Evolutionary conservation across 2,113 vertebrate genomes (phyloP), one percentile per base, ranked within the genome.

Genomic region (Montifringilla adamsi): DNA sequence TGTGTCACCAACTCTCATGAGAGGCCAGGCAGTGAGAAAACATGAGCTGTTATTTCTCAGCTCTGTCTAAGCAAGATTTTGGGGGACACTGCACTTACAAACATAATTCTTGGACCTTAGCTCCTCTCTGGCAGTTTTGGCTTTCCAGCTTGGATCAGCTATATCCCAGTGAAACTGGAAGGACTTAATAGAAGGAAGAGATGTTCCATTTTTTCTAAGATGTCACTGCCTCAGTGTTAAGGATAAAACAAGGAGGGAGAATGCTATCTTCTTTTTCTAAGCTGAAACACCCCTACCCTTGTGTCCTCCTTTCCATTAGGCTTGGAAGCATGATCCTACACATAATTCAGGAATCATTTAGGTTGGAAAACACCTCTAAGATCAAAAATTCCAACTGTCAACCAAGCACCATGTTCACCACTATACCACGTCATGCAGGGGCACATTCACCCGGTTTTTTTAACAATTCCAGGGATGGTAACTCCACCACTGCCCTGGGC

Each of bases 261-360:
- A 73, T 5, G 2, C 15, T 16, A 1, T 49, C 16, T 18, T 56
- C 17, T 68, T 68, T 80, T 84, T 53, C 43, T 20, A 20, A 30
- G 24, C 31, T 53, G 35, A 16, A 90, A 23, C 35, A 46, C n/a
- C 23, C 8, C 17, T 18, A 46, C 7, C 30, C n/a, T 43, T 72
- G 18, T 9, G 39, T 20, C 13, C 44, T 70, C 13, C 47, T 70
- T 50, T 43, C 52, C 15, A 4, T 20, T 47, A 49, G 52, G 13
- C 15, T 39, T 28, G 20, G 37, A 56, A 56, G 20, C 0, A 0
- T 19, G 21, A 44, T 17, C 7, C 11, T 28, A 4, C 19, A 16
- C 11, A 10, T 13, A 13, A 21, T 50, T 27, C 43, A 64, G 44
- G 23, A 59, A 20, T 37, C 17, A 20, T 50, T 47, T 31, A 15